Percentiles rank a stretch among this genome's conserved stretches.
These are phyloP conservation scores for Bucco capensis DNA, from an alignment of 2,113 vertebrate genomes.

Conservation along the genomic window DNA sequence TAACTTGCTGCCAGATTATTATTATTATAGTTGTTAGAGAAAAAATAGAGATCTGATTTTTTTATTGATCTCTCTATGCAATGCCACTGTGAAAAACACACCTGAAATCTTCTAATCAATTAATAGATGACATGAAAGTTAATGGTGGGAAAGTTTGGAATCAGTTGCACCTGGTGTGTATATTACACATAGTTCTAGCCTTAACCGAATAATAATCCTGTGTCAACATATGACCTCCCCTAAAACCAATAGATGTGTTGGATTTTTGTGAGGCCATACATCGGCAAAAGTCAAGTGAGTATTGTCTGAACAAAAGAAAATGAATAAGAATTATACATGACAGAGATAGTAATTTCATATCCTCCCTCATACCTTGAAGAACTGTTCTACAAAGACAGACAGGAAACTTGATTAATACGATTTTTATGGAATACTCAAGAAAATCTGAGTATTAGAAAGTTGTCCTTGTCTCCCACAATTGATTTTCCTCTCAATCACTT, in stretches of 20 bases:
- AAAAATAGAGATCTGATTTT: fast-evolving
- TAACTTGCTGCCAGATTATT: not conserved
- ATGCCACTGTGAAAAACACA: not conserved
- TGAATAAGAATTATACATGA: not conserved
- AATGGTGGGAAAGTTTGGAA: not conserved
- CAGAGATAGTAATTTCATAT: not conserved
- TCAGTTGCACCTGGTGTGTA: not conserved
- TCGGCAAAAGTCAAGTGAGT: not conserved
- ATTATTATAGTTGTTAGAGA: not conserved
- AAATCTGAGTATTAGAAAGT: not conserved
- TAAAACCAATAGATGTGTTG: not conserved
- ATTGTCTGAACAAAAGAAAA: not conserved
- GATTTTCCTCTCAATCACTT: not conserved
- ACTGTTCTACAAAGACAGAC: not conserved
- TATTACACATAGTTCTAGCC: not conserved
- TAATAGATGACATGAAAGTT: not conserved
- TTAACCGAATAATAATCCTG: not conserved
- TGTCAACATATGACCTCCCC: not conserved
- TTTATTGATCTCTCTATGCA: not conserved
- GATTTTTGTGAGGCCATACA: not conserved
- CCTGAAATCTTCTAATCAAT: not conserved
- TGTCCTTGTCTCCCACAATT: not conserved
- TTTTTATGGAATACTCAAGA: not conserved
- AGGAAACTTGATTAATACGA: not conserved
- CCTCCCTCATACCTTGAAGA: not conserved